A percentile compares a stretch with the other conserved stretches of the same genome.
Evolutionary conservation across 1,140 invertebrate species (phyloP).

Genomic region (Ooceraea biroi): DNA sequence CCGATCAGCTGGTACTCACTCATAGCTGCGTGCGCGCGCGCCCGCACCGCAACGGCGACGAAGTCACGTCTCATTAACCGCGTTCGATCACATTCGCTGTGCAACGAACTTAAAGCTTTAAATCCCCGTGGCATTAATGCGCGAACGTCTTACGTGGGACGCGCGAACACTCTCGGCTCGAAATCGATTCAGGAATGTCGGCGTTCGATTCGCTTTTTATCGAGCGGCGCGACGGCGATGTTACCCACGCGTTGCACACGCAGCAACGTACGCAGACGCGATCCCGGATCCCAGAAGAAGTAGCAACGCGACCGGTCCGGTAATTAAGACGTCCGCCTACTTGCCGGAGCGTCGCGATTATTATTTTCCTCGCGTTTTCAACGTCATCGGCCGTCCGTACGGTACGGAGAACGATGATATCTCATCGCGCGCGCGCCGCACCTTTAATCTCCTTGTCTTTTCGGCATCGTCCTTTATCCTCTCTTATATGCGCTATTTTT

Average conservation of each 20-base stretch:
- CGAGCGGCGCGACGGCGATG: conserved; percentile 14
- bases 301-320: background rate
- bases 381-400: conserved; percentile 19
- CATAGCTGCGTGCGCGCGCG: background rate
- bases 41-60: background rate
- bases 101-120: conserved; percentile 36
- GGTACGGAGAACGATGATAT: background rate
- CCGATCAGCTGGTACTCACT: background rate
- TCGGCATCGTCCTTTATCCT: conserved; percentile 1
- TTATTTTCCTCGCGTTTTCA: conserved; percentile 48
- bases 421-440: background rate
- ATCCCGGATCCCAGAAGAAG: conserved; percentile 9
- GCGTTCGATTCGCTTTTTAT: conserved; percentile 61
- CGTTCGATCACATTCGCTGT: background rate
- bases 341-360: conserved; percentile 47
- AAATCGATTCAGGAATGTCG: conserved; percentile 73
- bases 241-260: conserved; percentile 55
- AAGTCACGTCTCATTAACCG: conserved; percentile 26
- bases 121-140: conserved; percentile 61
- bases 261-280: conserved; percentile 18
- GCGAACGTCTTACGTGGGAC: conserved; percentile 57
- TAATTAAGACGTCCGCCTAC: conserved; percentile 69
- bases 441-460: conserved; percentile 5
- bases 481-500: background rate
- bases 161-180: conserved; percentile 38